A percentile compares a stretch with the other conserved stretches of the same genome.
These are phyloP conservation scores for Dicyrtoma fusca DNA, from an alignment of 2,888 invertebrate species.

Conservation along the genomic window DNA sequence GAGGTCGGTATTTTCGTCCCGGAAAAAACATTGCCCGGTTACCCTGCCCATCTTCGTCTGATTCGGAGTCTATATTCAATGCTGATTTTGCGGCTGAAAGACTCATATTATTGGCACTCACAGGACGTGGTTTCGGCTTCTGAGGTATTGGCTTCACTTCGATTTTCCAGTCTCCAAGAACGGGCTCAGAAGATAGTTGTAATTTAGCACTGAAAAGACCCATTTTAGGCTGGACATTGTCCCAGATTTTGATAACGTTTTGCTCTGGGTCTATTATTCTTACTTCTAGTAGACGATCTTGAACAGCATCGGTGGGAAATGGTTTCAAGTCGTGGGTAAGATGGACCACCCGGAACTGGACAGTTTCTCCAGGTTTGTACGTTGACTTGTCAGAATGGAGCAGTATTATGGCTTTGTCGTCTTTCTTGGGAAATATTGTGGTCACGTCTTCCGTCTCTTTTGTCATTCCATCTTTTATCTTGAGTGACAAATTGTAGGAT, in stretches of 20 bases:
- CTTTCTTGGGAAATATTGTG: no score
- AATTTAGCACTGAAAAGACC: constrained; percentile 78
- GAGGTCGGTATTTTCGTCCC: no score
- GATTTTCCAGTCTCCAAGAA: constrained; percentile 79
- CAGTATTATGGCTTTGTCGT: constrained; percentile 62
- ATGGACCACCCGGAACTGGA: constrained; percentile 78
- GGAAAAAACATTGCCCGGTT: background rate
- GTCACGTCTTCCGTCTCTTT: no score
- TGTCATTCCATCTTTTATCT: constrained; percentile 64
- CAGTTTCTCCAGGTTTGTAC: constrained; percentile 81
- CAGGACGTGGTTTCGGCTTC: background rate
- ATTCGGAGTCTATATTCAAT: no score
- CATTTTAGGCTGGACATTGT: constrained; percentile 64
- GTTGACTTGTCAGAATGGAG: constrained; percentile 90
- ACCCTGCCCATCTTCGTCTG: constrained; percentile 59
- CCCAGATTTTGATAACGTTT: constrained; percentile 81
- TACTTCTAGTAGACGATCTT: constrained; percentile 25
- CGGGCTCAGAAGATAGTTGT: constrained; percentile 76
- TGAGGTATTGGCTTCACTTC: background rate
- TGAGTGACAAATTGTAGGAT: constrained; percentile 30
- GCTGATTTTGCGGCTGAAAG: no score
- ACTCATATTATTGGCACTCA: no score
- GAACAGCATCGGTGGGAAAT: background rate
- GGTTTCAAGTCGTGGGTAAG: constrained; percentile 76
- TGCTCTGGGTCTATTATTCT: constrained; percentile 60